Percentiles rank a stretch among this genome's conserved stretches.
phyloP scores from a whole-genome alignment of 1,140 invertebrate genomes.

The Lepidostoma basale region DNA sequence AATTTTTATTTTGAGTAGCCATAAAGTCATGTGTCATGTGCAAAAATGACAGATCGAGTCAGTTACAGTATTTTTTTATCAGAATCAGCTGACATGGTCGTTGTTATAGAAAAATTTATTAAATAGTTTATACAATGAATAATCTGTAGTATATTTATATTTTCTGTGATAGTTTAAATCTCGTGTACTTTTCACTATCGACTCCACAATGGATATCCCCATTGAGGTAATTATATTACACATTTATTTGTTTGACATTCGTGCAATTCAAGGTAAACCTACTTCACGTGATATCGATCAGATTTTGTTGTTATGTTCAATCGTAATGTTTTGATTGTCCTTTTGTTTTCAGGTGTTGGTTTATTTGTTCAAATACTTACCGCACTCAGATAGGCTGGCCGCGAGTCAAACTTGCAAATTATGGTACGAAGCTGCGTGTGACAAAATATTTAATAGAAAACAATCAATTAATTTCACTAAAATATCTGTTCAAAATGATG shows the following conservation, averaged over 20 bases:
- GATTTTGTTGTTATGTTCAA: not conserved
- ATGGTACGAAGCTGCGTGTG: slow-evolving; percentile 66
- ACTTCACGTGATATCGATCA: slow-evolving; percentile 25
- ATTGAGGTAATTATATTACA: slow-evolving; percentile 25
- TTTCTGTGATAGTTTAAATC: not conserved
- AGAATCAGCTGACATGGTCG: too few species aligned
- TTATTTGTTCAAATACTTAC: slow-evolving; percentile 67
- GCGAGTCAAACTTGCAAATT: slow-evolving; percentile 64
- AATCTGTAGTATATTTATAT: too few species aligned
- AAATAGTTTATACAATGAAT: too few species aligned
- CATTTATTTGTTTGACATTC: slow-evolving; percentile 26
- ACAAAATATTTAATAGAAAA: slow-evolving; percentile 62
- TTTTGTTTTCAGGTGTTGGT: slow-evolving; percentile 63
- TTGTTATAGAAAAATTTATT: too few species aligned
- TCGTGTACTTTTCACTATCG: not conserved
- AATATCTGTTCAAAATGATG: slow-evolving; percentile 58
- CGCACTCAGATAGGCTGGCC: slow-evolving; percentile 63
- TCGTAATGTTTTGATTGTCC: not conserved
- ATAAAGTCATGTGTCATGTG: too few species aligned
- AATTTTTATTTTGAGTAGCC: too few species aligned
- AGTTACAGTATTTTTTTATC: too few species aligned
- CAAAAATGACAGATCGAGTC: too few species aligned
- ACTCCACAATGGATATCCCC: slow-evolving; percentile 33
- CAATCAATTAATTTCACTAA: slow-evolving; percentile 62
- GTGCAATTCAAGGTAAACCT: slow-evolving; percentile 24